phyloP scores from a whole-genome alignment of 23 tunicate genomes.

The Halocynthia aurantium region DNA sequence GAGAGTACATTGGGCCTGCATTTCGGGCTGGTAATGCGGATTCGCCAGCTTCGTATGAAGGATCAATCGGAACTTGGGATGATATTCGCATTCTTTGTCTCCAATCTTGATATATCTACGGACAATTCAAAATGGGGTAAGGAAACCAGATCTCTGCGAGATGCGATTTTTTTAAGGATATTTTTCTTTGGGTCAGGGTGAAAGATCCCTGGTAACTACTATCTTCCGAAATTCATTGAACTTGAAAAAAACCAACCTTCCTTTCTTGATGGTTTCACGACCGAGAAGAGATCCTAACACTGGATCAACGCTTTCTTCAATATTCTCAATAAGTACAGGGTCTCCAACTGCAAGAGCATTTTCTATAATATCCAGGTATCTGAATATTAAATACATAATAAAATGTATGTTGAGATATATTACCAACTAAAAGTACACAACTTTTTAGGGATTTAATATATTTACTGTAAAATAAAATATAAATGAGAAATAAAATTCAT shows the following conservation, averaged over 20 bases:
- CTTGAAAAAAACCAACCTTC: constrained; percentile 56
- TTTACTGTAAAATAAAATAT: too few species aligned
- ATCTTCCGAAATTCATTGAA: too few species aligned
- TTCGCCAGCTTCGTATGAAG: constrained; percentile 97
- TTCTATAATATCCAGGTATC: constrained; percentile 90
- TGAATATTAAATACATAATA: neutral
- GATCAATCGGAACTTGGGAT: constrained; percentile 65
- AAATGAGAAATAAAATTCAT: too few species aligned
- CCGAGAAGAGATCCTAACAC: constrained; percentile 94
- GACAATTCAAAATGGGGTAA: neutral
- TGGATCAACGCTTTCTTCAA: constrained; percentile 87
- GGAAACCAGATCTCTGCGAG: neutral
- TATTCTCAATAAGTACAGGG: constrained; percentile 85
- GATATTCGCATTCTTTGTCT: constrained; percentile 96
- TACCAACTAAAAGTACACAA: too few species aligned
- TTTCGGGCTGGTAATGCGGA: constrained; percentile 99
- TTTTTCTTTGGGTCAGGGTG: neutral
- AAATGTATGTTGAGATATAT: too few species aligned
- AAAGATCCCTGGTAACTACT: too few species aligned
- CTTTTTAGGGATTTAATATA: too few species aligned
- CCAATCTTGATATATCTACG: constrained; percentile 94
- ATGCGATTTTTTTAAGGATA: neutral
- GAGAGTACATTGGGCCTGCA: constrained; percentile 98
- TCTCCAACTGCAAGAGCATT: constrained; percentile 90
- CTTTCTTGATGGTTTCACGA: constrained; percentile 97